Percentiles rank a stretch among this genome's conserved stretches.
Evolutionary conservation across 2,888 invertebrate species (phyloP).

Genomic region (Harmothoe impar): DNA sequence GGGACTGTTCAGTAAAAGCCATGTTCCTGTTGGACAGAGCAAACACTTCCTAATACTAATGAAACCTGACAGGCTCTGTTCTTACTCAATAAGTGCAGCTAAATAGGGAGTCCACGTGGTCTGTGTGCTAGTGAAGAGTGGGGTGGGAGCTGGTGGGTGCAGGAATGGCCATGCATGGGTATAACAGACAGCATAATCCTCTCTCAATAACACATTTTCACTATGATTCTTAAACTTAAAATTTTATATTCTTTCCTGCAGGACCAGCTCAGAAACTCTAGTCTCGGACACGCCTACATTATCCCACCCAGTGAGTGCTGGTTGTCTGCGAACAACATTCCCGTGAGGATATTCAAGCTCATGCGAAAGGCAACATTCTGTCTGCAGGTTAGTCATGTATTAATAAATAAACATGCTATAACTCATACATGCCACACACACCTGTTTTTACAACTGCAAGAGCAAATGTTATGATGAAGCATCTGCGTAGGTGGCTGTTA

Average conservation of each 20-base stretch:
- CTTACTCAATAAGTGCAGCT: background rate
- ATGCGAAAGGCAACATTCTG: conserved; percentile 44
- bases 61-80: conserved; percentile 1
- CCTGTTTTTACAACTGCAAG: too few species aligned
- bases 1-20: background rate
- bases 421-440: too few species aligned
- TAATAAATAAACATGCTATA: too few species aligned
- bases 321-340: conserved; percentile 4
- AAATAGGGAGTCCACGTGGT: background rate
- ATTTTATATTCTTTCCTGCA: conserved; percentile 3
- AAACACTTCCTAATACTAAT: background rate
- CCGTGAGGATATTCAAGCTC: conserved; percentile 35
- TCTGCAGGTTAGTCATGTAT: conserved; percentile 33
- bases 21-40: background rate
- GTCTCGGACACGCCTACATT: conserved; percentile 12
- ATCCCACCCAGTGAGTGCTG: conserved; percentile 23
- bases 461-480: too few species aligned
- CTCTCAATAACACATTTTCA: background rate
- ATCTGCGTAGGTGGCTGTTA: too few species aligned
- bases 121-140: background rate
- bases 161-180: too few species aligned
- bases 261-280: conserved; percentile 33
- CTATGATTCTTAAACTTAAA: background rate
- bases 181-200: background rate
- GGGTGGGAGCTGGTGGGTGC: too few species aligned